Conservation (phyloP, 2,797 vertebrate species). For the Gallinago nigripennis region DNA sequence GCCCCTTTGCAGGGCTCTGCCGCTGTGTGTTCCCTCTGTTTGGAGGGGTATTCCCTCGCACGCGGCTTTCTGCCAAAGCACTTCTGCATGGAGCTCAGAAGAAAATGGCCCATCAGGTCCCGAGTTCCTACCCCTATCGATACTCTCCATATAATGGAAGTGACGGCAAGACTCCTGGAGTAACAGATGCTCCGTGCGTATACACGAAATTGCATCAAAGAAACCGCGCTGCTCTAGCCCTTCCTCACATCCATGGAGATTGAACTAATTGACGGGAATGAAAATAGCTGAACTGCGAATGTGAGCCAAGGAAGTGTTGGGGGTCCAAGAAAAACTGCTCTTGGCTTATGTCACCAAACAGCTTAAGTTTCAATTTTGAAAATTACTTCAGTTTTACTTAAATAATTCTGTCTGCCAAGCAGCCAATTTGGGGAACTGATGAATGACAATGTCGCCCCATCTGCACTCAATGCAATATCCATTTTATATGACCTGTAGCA, state of each 20-base stretch:
- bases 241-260: slow-evolving; percentile 47
- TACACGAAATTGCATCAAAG: slow-evolving; percentile 51
- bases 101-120: slow-evolving; percentile 53
- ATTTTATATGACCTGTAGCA: slow-evolving; percentile 66
- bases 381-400: slow-evolving; percentile 75
- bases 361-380: slow-evolving; percentile 75
- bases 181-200: slow-evolving; percentile 59
- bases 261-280: slow-evolving; percentile 63
- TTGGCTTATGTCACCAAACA: slow-evolving; percentile 64
- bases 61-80: not conserved
- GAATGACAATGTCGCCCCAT: slow-evolving; percentile 53
- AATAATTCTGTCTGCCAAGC: slow-evolving; percentile 69
- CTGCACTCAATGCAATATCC: slow-evolving; percentile 52
- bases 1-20: not conserved
- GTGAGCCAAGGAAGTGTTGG: slow-evolving; percentile 70
- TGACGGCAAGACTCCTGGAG: slow-evolving; percentile 44
- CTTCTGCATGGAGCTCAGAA: not conserved
- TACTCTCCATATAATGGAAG: slow-evolving; percentile 38
- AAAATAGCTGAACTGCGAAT: slow-evolving; percentile 41
- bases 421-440: slow-evolving; percentile 67
- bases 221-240: not conserved
- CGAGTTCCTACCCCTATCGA: slow-evolving; percentile 2
- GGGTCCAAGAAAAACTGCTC: slow-evolving; percentile 65
- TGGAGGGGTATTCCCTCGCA: not conserved
- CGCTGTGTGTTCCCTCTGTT: accelerated